Evolutionary conservation across 2,113 vertebrate species (phyloP).

Genomic region (Chascanopsetta lugubris): DNA sequence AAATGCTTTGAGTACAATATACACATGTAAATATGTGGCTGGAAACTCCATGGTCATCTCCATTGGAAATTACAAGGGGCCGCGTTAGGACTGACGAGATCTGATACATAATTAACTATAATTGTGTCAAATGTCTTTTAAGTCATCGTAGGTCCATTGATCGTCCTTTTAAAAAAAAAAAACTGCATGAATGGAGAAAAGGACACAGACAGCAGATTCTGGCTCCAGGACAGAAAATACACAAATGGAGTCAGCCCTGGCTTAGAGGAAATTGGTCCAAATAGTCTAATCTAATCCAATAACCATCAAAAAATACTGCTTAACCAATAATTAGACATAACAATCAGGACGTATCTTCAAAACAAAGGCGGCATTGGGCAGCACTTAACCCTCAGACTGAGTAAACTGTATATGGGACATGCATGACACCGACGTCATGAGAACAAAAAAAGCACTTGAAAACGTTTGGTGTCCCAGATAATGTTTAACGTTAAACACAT

Average conservation of each 20-base stretch:
- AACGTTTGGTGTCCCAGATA: not conserved
- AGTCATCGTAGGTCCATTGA: no score
- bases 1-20: no score
- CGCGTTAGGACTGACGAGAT: no score
- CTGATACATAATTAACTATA: no score
- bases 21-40: no score
- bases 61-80: no score
- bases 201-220: not conserved
- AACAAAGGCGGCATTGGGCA: conserved; percentile 30
- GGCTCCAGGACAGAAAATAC: conserved; percentile 3
- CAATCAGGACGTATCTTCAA: not conserved
- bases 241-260: conserved; percentile 1
- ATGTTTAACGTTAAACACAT: not conserved
- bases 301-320: conserved; percentile 27
- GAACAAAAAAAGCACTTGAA: conserved; percentile 4
- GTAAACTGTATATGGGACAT: conserved; percentile 1
- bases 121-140: no score
- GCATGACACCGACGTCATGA: not conserved
- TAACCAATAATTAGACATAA: not conserved
- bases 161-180: no score
- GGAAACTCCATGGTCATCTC: no score
- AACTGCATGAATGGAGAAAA: no score
- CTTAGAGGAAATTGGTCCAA: conserved; percentile 30
- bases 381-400: conserved; percentile 4
- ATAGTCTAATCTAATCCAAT: conserved; percentile 48